These are phyloP conservation scores for Camelus bactrianus DNA, from an alignment of 2,113 vertebrate genomes.

Conservation along the genomic window DNA sequence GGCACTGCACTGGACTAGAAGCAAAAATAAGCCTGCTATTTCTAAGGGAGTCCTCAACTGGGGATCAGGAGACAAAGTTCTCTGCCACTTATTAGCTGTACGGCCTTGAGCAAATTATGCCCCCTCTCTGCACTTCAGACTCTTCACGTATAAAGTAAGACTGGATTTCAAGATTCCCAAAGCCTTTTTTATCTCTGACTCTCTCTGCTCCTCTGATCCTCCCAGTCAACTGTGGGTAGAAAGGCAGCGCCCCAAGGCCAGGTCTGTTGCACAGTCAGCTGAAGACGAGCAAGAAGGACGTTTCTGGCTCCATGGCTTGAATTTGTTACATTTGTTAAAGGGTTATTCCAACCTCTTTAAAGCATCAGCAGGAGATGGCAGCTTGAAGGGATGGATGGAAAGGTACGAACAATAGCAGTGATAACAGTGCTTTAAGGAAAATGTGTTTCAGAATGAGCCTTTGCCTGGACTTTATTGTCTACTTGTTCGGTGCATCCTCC, in stretches of 20 bases:
- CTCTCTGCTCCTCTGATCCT: not conserved
- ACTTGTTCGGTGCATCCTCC: slow-evolving; percentile 31
- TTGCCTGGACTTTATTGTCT: slow-evolving; percentile 70
- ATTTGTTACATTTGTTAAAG: not conserved
- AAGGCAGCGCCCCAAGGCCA: slow-evolving; percentile 33
- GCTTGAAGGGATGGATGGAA: slow-evolving; percentile 64
- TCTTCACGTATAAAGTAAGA: not conserved
- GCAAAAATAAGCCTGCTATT: not conserved
- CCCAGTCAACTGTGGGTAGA: not conserved
- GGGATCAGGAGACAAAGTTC: not conserved
- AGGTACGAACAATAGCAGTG: slow-evolving; percentile 55
- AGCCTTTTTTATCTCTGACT: not conserved
- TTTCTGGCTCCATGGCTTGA: slow-evolving; percentile 36
- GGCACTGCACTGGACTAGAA: not conserved
- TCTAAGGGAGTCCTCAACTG: not conserved
- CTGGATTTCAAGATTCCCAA: not conserved
- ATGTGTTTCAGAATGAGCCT: slow-evolving; percentile 70
- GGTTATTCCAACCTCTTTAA: slow-evolving; percentile 73
- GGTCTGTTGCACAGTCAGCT: slow-evolving; percentile 19
- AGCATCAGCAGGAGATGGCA: slow-evolving; percentile 46
- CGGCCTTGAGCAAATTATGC: not conserved
- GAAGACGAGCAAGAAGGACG: slow-evolving; percentile 54
- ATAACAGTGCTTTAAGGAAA: slow-evolving; percentile 69
- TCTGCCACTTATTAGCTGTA: slow-evolving; percentile 38
- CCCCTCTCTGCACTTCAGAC: not conserved